Evolutionary conservation across 2,113 vertebrate species (phyloP).

Genomic region (Mustelus asterias): DNA sequence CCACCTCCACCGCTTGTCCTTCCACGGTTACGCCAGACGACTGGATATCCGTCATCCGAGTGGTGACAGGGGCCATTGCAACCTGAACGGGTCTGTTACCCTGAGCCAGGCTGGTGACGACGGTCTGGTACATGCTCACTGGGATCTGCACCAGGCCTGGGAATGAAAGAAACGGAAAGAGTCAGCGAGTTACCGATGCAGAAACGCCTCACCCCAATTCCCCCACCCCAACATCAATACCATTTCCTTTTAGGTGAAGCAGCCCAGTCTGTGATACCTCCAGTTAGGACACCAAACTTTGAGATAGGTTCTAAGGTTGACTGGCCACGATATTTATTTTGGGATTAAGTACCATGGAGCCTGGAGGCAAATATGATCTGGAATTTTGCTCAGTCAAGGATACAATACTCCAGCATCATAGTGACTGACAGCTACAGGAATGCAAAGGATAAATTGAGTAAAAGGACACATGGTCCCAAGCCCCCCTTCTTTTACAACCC

Average conservation of each 20-base stretch:
- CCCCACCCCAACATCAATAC: background rate
- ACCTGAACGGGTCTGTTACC: conserved; percentile 95
- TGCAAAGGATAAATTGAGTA: background rate
- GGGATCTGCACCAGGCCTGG: conserved; percentile 93
- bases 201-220: background rate
- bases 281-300: background rate
- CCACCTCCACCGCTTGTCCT: conserved; percentile 92
- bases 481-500: background rate
- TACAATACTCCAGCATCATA: background rate
- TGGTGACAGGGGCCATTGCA: conserved; percentile 89
- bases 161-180: conserved; percentile 38
- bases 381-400: background rate
- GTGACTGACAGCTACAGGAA: background rate
- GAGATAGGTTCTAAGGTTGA: background rate
- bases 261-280: background rate
- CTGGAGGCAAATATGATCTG: background rate
- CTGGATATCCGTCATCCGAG: conserved; percentile 76
- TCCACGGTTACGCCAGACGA: conserved; percentile 74
- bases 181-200: background rate
- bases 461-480: background rate
- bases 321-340: background rate
- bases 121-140: conserved; percentile 97
- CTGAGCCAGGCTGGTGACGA: conserved; percentile 92
- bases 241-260: background rate
- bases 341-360: background rate